phyloP scores from a whole-genome alignment of 2,888 invertebrate genomes.

The Sinohyriopsis cumingii region DNA sequence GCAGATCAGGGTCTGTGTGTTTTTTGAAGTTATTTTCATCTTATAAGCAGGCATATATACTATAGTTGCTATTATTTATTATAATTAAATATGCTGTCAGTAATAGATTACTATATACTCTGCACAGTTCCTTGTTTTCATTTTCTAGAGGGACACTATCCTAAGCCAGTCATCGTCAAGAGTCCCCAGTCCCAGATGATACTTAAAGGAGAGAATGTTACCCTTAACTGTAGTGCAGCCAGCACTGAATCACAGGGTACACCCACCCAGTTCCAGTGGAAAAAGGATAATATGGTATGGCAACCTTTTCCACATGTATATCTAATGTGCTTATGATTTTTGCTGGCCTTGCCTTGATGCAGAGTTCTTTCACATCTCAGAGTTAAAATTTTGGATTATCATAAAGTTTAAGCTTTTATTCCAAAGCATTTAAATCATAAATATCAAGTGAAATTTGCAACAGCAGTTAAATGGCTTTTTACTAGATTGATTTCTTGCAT shows the following conservation, averaged over 20 bases:
- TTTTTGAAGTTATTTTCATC: background rate
- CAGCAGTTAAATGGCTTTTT: no score
- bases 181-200: constrained; percentile 88
- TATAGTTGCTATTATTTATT: background rate
- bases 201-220: constrained; percentile 89
- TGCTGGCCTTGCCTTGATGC: no score
- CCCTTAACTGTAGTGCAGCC: constrained; percentile 86
- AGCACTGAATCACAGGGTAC: constrained; percentile 76
- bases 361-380: no score
- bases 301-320: background rate
- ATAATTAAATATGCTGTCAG: background rate
- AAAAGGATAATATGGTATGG: constrained; percentile 82
- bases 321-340: no score
- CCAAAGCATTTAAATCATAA: no score
- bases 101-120: background rate
- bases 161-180: constrained; percentile 87
- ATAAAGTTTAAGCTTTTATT: no score
- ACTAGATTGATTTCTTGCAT: no score
- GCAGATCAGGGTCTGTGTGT: background rate
- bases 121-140: background rate
- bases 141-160: constrained; percentile 79
- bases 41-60: no score
- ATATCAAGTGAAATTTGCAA: no score
- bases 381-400: no score
- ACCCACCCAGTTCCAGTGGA: constrained; percentile 86